phyloP scores from a whole-genome alignment of 2,888 invertebrate genomes.

The Tetropium fuscum region DNA sequence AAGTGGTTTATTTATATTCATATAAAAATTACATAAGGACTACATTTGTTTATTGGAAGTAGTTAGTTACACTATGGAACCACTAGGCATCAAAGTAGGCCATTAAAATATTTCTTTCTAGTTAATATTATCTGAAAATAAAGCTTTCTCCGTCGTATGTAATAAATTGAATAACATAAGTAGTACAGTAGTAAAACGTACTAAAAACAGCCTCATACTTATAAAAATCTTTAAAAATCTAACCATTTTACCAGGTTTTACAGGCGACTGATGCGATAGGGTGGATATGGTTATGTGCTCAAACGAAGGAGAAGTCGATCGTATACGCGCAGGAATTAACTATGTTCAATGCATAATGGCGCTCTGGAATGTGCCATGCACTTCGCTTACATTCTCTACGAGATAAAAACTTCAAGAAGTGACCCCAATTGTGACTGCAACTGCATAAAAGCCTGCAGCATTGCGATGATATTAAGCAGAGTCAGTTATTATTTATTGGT shows the following conservation, averaged over 20 bases:
- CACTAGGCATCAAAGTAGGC: no score
- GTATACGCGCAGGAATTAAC: conserved; percentile 7
- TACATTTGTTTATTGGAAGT: no score
- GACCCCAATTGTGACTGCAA: conserved; percentile 23
- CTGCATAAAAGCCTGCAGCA: conserved; percentile 6
- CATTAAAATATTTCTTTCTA: no score
- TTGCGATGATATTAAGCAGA: conserved; percentile 2
- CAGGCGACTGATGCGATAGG: background rate
- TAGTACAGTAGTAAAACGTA: no score
- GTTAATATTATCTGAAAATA: no score
- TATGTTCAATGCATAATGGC: conserved; percentile 14
- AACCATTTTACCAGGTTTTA: background rate
- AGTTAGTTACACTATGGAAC: no score
- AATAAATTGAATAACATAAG: no score
- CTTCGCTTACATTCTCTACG: conserved; percentile 10
- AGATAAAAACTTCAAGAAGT: conserved; percentile 16
- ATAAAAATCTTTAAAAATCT: no score
- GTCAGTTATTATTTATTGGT: conserved; percentile 14
- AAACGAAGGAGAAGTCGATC: conserved; percentile 15
- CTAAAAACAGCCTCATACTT: no score
- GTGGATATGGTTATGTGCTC: conserved; percentile 2
- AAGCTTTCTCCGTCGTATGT: no score
- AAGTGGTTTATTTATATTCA: no score
- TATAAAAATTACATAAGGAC: no score
- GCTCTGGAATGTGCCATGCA: conserved; percentile 16